Base-by-base conservation (phyloP, 2,888 invertebrate species). In the Andrena haemorrhoa region DNA sequence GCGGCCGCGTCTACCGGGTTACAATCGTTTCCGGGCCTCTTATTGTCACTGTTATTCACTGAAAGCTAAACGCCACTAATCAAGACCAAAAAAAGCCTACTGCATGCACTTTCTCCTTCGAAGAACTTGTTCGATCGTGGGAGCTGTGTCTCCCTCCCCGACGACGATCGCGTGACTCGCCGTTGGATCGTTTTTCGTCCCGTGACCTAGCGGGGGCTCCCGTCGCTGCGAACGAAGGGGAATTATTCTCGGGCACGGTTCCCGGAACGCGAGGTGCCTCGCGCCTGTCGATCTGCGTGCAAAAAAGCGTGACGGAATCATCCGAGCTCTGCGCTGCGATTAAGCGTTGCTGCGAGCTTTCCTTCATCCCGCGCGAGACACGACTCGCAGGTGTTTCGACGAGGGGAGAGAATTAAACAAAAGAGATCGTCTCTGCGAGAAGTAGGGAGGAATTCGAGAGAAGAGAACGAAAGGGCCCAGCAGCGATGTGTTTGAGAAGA, bases 81-180 rank as follows among this genome's bases (percentile, higher is more conserved):
- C 82, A 85, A 83, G 83, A 75, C 79, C 68, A 75, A 88, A 79
- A 73, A 71, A 86, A 84, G 82, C 79, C 79, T 87, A 88, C 79
- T 76, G 86, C 87, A 87, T 87, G 86, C 87, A 86, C 41, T 81
- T 66, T 70, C 63, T 29, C 56, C 12, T 26, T 23, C 63, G 81
- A 86, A 65, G 29, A 60, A 26, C 60, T 61, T 71, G n/a, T 61
- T 53, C 64, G 65, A 51, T 51, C 33, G 70, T 60, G 26, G 64
- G 41, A 47, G 33, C 26, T 63, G 20, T 23, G n/a, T 20, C 35
- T 2, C 26, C 20, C 49, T 5, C 20, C 56, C 56, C 56, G 8
- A 10, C 2, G 64, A 8, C 41, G 63, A 47, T 60, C 61, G 47
- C 47, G n/a, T n/a, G 60, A 33, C 20, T 26, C 31, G 31, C 31